Evolutionary conservation across 2,113 vertebrate species (phyloP).

Genomic region (Salminus brasiliensis): DNA sequence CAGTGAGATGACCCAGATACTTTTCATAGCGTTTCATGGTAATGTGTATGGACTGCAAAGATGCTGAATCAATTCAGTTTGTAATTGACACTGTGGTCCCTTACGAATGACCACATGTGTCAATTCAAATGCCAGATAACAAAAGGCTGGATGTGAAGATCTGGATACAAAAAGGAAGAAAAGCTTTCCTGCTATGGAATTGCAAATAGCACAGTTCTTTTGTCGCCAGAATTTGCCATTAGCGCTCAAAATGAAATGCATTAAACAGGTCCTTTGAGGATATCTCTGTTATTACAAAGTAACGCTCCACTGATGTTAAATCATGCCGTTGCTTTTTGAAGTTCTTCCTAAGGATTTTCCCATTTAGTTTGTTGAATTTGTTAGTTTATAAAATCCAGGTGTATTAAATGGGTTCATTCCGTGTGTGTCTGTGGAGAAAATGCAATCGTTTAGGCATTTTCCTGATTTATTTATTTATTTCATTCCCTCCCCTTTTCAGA

Average conservation of each 20-base stretch:
- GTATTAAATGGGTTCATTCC: neutral
- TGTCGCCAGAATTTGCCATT: neutral
- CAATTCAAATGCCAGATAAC: neutral
- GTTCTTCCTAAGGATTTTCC: neutral
- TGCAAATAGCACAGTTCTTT: neutral
- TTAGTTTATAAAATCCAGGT: neutral
- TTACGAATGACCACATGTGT: neutral
- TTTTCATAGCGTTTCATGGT: neutral
- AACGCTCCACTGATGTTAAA: neutral
- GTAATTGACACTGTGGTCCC: neutral
- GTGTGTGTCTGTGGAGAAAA: neutral
- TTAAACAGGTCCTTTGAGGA: slow-evolving; percentile 1
- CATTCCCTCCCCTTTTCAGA: slow-evolving; percentile 1
- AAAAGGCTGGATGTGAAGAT: neutral
- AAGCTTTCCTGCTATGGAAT: neutral
- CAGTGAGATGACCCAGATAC: neutral
- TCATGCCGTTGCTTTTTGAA: neutral
- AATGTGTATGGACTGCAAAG: neutral
- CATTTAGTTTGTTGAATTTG: neutral
- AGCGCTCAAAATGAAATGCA: neutral
- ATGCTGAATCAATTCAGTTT: neutral
- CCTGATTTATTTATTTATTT: neutral
- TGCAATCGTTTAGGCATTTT: neutral
- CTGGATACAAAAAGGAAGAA: neutral
- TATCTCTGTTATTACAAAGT: neutral